Evolutionary conservation across 2,797 vertebrate genomes (phyloP).

Genomic region (Myiothlypis chrysogaster): DNA sequence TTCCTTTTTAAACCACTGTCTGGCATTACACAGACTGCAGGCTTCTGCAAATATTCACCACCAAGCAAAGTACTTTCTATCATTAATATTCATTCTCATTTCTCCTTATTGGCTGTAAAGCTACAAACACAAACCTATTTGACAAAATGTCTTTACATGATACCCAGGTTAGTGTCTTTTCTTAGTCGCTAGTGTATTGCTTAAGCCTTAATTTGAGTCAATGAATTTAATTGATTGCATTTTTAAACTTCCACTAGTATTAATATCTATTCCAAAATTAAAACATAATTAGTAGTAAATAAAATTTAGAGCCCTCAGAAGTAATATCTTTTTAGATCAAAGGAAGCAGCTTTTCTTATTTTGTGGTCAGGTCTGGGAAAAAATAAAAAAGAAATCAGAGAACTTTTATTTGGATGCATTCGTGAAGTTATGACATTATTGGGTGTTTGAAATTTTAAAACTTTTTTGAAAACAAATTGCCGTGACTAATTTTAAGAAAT

Average conservation of each 20-base stretch:
- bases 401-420: background rate
- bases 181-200: background rate
- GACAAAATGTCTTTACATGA: background rate
- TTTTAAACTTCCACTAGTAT: background rate
- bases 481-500: background rate
- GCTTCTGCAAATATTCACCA: background rate
- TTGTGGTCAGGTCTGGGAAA: background rate
- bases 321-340: background rate
- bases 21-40: background rate
- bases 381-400: background rate
- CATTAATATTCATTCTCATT: background rate
- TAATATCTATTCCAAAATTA: background rate
- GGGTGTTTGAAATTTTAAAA: background rate
- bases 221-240: rapidly evolving
- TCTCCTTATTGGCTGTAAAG: background rate
- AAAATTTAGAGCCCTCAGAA: background rate
- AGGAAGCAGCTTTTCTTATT: background rate
- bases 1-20: background rate
- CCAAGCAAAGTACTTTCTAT: background rate
- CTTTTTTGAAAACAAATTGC: background rate
- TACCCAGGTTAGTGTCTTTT: background rate
- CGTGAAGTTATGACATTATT: background rate
- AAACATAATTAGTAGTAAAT: background rate
- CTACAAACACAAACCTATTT: background rate
- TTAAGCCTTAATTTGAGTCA: background rate